These are phyloP conservation scores for Cuniculus paca DNA, from an alignment of 2,797 vertebrate species.

Conservation along the genomic window DNA sequence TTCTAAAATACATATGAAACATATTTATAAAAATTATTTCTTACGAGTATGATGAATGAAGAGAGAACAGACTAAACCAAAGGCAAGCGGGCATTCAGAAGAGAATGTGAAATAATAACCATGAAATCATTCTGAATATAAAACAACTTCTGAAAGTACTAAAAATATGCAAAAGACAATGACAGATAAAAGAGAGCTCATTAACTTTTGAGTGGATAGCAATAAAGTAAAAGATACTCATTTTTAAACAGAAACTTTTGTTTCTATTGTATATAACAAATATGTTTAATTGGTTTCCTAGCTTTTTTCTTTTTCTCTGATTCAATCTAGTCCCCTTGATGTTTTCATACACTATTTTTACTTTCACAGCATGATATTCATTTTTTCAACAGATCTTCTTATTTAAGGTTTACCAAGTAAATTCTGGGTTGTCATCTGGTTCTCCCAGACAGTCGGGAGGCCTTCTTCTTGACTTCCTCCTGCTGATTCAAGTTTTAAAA, in stretches of 20 bases:
- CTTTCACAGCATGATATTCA: not conserved
- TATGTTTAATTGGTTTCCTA: not conserved
- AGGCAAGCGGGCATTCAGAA: slow-evolving; percentile 18
- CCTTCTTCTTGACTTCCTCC: not conserved
- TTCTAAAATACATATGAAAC: slow-evolving; percentile 13
- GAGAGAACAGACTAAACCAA: not conserved
- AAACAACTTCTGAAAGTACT: not conserved
- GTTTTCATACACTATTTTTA: not conserved
- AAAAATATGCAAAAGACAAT: not conserved
- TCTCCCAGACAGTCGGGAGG: not conserved
- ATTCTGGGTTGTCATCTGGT: not conserved
- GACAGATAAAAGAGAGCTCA: not conserved
- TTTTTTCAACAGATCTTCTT: not conserved
- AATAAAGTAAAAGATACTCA: not conserved
- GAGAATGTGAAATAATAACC: slow-evolving; percentile 30
- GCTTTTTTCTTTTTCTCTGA: not conserved
- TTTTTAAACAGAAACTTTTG: not conserved
- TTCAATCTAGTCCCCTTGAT: not conserved
- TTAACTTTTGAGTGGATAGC: not conserved
- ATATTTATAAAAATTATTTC: slow-evolving; percentile 34
- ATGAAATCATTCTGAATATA: slow-evolving; percentile 4
- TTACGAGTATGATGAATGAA: not conserved
- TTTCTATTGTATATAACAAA: not conserved
- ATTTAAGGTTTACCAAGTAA: not conserved
- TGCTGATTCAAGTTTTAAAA: slow-evolving; percentile 30